Percentiles rank a stretch among this genome's conserved stretches.
These are phyloP conservation scores for Girardinus metallicus DNA, from an alignment of 2,797 vertebrate species.

Conservation along the genomic window DNA sequence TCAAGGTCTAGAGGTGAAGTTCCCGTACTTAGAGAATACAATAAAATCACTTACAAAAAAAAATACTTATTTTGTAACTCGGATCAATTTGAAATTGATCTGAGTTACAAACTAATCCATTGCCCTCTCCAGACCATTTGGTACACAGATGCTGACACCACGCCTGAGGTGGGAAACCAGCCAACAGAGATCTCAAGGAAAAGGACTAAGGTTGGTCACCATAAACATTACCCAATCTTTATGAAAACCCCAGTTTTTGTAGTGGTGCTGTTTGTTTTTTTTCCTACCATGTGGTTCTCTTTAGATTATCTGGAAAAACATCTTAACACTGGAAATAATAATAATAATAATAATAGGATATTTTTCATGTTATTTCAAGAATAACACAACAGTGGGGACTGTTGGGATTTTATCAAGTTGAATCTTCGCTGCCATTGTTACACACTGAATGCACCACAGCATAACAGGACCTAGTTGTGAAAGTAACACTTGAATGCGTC, in stretches of 20 bases:
- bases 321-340: not conserved
- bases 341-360: not conserved
- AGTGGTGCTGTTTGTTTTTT: not conserved
- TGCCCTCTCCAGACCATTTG: slow-evolving; percentile 41
- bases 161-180: slow-evolving; percentile 20
- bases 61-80: too few species aligned
- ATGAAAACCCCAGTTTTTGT: not conserved
- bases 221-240: not conserved
- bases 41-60: too few species aligned
- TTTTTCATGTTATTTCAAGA: not conserved
- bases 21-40: too few species aligned
- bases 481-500: not conserved
- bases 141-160: slow-evolving; percentile 29
- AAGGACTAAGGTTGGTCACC: slow-evolving; percentile 31
- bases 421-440: not conserved
- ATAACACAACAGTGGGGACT: not conserved
- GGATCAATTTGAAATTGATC: too few species aligned
- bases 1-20: too few species aligned
- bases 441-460: not conserved
- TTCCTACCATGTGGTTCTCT: not conserved
- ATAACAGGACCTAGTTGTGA: not conserved
- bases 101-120: not conserved
- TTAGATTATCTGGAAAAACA: not conserved
- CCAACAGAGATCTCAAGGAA: slow-evolving; percentile 24
- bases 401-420: not conserved